Percentiles rank a stretch among this genome's conserved stretches.
Conservation (phyloP, 2,888 invertebrate genomes). For the Eupithecia abbreviata region DNA sequence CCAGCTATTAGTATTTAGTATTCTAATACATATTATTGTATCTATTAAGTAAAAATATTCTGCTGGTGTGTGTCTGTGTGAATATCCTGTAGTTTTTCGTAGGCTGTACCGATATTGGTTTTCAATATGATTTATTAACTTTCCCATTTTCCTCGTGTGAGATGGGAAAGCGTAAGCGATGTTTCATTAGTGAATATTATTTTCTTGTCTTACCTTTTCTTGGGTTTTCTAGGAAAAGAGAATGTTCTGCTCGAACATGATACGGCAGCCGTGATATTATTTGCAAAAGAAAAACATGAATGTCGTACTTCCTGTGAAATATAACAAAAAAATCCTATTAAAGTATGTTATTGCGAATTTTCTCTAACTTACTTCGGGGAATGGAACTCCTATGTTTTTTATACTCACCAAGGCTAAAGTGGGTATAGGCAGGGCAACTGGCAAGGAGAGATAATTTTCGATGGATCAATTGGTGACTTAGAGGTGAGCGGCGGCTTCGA, state of each 20-base stretch:
- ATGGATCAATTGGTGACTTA: too few species aligned
- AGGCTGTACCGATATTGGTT: conserved; percentile 29
- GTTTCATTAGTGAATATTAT: conserved; percentile 38
- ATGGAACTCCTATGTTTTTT: too few species aligned
- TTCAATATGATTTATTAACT: conserved; percentile 38
- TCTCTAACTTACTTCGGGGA: too few species aligned
- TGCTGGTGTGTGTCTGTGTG: too few species aligned
- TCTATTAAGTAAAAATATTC: too few species aligned
- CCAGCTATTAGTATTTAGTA: too few species aligned
- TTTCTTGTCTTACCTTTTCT: conserved; percentile 26
- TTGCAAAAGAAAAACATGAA: background rate
- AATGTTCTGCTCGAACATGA: background rate
- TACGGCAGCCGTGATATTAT: background rate
- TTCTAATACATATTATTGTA: too few species aligned
- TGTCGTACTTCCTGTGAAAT: background rate
- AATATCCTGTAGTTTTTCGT: conserved; percentile 1
- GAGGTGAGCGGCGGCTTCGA: too few species aligned
- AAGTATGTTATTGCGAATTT: background rate
- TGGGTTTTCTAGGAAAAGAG: conserved; percentile 21
- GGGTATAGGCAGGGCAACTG: too few species aligned
- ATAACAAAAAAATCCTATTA: background rate
- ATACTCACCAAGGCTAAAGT: too few species aligned
- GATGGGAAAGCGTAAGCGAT: conserved; percentile 32
- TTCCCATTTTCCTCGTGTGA: conserved; percentile 28
- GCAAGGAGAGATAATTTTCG: too few species aligned